Conservation (phyloP, 1,140 invertebrate genomes). For the Aleiodes sp. region DNA sequence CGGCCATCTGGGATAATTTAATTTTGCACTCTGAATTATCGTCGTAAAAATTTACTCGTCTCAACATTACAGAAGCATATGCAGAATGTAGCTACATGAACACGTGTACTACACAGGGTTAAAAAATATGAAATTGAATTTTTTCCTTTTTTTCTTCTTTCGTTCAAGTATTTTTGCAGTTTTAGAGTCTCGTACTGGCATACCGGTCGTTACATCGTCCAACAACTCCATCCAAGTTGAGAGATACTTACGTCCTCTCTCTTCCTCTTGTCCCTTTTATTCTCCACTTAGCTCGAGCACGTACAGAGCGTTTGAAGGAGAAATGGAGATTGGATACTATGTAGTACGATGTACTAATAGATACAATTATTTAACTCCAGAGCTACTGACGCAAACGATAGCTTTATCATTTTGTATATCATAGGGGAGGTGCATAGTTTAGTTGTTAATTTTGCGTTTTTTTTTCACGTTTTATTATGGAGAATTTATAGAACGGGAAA, state of each 20-base stretch:
- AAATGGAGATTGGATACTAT: no score
- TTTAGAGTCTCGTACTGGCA: not conserved
- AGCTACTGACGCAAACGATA: no score
- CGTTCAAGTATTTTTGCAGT: not conserved
- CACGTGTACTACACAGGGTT: not conserved
- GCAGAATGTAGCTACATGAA: not conserved
- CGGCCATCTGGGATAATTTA: slow-evolving; percentile 41
- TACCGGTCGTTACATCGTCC: not conserved
- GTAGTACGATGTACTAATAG: no score
- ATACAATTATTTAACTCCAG: no score
- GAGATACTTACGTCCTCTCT: not conserved
- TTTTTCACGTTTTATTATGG: no score
- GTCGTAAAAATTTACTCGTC: slow-evolving; percentile 14
- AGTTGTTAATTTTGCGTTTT: no score
- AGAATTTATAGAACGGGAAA: no score
- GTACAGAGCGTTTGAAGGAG: no score
- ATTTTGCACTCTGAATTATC: slow-evolving; percentile 43
- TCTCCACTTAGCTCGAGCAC: not conserved
- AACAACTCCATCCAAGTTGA: slow-evolving; percentile 16
- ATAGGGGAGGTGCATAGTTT: no score
- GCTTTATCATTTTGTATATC: no score
- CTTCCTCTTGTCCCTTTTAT: not conserved
- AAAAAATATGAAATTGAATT: no score
- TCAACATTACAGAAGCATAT: not conserved
- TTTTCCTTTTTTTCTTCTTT: not conserved